Evolutionary conservation across 2,113 vertebrate species (phyloP).

Genomic region (Chauna torquata): DNA sequence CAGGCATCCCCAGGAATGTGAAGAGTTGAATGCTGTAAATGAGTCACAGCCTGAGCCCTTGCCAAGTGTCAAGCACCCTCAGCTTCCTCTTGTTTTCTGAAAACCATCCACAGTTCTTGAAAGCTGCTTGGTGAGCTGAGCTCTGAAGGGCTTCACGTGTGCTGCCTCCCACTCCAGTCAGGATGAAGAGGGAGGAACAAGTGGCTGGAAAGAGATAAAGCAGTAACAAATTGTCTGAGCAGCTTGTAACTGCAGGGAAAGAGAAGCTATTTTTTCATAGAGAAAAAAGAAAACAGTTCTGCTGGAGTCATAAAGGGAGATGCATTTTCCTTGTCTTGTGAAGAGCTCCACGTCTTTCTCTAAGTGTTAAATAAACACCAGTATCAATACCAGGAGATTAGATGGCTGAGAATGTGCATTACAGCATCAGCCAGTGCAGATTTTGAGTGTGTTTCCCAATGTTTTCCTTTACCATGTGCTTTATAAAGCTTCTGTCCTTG

Average conservation of each 20-base stretch:
- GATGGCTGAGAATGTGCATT: background rate
- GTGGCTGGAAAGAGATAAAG: background rate
- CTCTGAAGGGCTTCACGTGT: background rate
- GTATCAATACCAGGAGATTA: background rate
- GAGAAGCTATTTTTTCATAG: background rate
- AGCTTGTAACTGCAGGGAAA: background rate
- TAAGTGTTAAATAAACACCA: constrained; percentile 36
- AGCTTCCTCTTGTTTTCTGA: background rate
- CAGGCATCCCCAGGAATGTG: background rate
- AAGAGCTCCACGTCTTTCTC: background rate
- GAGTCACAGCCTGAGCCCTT: background rate
- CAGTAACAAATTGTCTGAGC: background rate
- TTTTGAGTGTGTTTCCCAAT: constrained; percentile 35
- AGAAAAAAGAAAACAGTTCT: constrained; percentile 21
- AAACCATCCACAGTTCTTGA: background rate
- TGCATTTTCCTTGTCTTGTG: background rate
- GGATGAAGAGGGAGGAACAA: background rate
- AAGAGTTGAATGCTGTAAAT: background rate
- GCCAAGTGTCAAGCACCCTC: background rate
- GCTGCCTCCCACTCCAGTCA: accelerated
- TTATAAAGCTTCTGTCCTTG: background rate
- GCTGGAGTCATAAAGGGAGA: background rate
- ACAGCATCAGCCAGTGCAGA: background rate
- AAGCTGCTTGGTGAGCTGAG: background rate
- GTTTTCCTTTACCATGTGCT: background rate